Evolutionary conservation across 2,888 invertebrate genomes (phyloP), one percentile per base, ranked within the genome.

Genomic region (Plebejus melissa): DNA sequence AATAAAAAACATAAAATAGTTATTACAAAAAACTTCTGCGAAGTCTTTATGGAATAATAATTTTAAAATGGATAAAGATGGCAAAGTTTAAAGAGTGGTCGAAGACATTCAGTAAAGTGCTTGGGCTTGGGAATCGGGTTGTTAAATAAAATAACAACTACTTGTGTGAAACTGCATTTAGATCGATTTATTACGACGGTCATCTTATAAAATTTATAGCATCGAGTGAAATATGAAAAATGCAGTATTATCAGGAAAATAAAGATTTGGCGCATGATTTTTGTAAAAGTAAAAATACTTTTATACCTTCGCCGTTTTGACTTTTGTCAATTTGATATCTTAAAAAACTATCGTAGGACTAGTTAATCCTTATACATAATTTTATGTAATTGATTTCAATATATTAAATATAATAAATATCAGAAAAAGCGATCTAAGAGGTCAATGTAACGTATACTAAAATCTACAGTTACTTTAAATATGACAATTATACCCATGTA

Each of bases 391-490:
- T 65, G 32, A 65, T 60, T 22, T 22, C 32, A 28, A 65, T 65
- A 65, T 65, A 65, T 65, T 65, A 65, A 65, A 65, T 65, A 65
- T 32, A 36, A 65, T 65, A 36, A 65, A 65, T 65, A 36, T 65
- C 36, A 65, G 65, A 65, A 65, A 65, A 65, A 65, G 65, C 65
- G 65, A 65, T 65, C 65, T 65, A 36, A 65, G 32, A 65, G 32
- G 65, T 65, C 65, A 32, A 65, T 65, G 32, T 65, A 65, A 32
- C 65, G 16, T 36, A 65, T 36, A 32, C 32, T 65, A 65, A 65
- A 65, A 65, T 65, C 65, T 65, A 65, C 65, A 65, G 65, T 65
- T 65, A 65, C 32, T 32, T 65, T 9, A 9, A 38, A 32, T 60
- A 28, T 60, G 22, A 65, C 36, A 65, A 65, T 65, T 65, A 65